Conservation (phyloP, 2,888 invertebrate species). For the Druceiella hillmani region DNA sequence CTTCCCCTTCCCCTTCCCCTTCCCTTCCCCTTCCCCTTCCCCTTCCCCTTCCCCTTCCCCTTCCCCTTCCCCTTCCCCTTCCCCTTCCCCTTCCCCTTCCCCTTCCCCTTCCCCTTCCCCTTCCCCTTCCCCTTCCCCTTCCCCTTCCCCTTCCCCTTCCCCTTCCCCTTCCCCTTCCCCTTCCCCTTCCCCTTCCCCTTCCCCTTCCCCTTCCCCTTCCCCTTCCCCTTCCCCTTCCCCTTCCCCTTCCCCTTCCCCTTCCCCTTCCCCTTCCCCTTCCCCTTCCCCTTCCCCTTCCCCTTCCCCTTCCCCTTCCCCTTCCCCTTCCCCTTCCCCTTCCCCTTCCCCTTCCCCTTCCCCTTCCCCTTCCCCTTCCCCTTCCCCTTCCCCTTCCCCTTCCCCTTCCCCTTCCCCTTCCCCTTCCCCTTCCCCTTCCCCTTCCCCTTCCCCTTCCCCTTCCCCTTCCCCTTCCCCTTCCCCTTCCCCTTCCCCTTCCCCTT, state of each 20-base stretch:
- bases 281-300: slow-evolving; percentile 1
- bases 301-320: slow-evolving; percentile 1
- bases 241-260: slow-evolving; percentile 1
- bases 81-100: slow-evolving; percentile 1
- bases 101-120: slow-evolving; percentile 1
- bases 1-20: too few species aligned
- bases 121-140: slow-evolving; percentile 1
- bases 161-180: slow-evolving; percentile 1
- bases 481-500: slow-evolving; percentile 1
- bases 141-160: slow-evolving; percentile 1
- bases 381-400: slow-evolving; percentile 1
- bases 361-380: slow-evolving; percentile 1
- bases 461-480: slow-evolving; percentile 1
- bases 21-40: slow-evolving; percentile 1
- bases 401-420: slow-evolving; percentile 1
- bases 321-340: slow-evolving; percentile 1
- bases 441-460: slow-evolving; percentile 1
- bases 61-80: slow-evolving; percentile 1
- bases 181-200: slow-evolving; percentile 1
- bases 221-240: slow-evolving; percentile 1
- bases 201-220: slow-evolving; percentile 1
- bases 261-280: slow-evolving; percentile 1
- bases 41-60: slow-evolving; percentile 1
- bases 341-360: slow-evolving; percentile 1
- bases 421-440: slow-evolving; percentile 1